phyloP scores from a whole-genome alignment of 2,888 invertebrate species.

The Trissolcus brochymenae region DNA sequence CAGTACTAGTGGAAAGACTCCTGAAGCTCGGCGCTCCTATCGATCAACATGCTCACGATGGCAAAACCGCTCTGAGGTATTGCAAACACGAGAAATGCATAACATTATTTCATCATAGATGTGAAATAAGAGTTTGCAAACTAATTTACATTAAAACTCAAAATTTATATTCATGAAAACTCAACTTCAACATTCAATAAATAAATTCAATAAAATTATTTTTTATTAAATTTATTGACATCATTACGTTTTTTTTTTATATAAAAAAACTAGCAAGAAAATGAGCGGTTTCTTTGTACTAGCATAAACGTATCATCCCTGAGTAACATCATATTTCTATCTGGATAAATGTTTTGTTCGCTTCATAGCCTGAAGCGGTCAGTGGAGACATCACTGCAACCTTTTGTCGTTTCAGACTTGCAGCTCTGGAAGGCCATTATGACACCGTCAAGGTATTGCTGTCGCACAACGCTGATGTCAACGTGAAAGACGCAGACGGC shows the following conservation, averaged over 20 bases:
- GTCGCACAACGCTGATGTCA: conserved; percentile 87
- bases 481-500: conserved; percentile 94
- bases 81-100: conserved; percentile 5
- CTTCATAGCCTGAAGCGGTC: conserved; percentile 44
- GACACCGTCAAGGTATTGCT: conserved; percentile 85
- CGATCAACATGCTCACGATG: conserved; percentile 92
- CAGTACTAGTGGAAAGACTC: conserved; percentile 81
- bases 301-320: conserved; percentile 1
- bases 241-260: conserved; percentile 6
- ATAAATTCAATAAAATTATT: too few species aligned
- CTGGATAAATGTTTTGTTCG: conserved; percentile 35
- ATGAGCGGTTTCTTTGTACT: neutral
- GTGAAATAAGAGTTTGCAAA: too few species aligned
- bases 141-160: neutral
- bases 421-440: conserved; percentile 90
- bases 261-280: too few species aligned
- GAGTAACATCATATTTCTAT: conserved; percentile 18
- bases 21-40: conserved; percentile 86
- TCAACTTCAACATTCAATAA: neutral
- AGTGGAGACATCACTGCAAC: conserved; percentile 29
- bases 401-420: conserved; percentile 78
- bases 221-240: too few species aligned
- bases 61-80: conserved; percentile 89
- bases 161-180: neutral
- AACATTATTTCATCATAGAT: neutral